phyloP scores from a whole-genome alignment of 2,888 invertebrate species.

The Abrostola tripartita region DNA sequence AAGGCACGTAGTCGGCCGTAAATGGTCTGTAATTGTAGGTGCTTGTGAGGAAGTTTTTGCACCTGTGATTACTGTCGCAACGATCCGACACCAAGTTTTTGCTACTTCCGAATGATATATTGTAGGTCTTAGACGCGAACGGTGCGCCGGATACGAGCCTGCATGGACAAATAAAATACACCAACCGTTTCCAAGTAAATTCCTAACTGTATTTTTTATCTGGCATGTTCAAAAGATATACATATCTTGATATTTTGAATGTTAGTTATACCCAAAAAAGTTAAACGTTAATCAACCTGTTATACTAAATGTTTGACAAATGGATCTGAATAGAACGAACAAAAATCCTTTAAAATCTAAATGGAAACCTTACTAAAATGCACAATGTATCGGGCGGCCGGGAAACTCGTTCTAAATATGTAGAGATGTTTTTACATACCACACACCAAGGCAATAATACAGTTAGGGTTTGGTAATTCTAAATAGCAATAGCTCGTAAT shows the following conservation, averaged over 20 bases:
- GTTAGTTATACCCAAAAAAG: too few species aligned
- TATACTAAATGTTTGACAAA: too few species aligned
- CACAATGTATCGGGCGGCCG: constrained; percentile 6
- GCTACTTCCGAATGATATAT: constrained; percentile 80
- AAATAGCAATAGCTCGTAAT: constrained; percentile 41
- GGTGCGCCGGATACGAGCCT: constrained; percentile 38
- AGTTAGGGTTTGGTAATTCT: constrained; percentile 37
- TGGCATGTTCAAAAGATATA: too few species aligned
- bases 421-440: constrained; percentile 17
- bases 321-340: neutral
- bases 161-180: constrained; percentile 36
- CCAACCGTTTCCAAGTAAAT: constrained; percentile 34
- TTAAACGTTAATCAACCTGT: too few species aligned
- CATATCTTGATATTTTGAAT: too few species aligned
- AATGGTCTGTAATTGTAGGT: constrained; percentile 85
- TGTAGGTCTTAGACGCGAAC: constrained; percentile 58
- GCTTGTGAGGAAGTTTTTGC: constrained; percentile 79
- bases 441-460: constrained; percentile 32
- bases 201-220: neutral
- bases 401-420: constrained; percentile 15
- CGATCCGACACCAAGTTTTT: constrained; percentile 82
- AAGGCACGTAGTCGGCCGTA: constrained; percentile 81
- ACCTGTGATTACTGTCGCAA: constrained; percentile 78
- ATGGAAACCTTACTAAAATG: constrained; percentile 3
- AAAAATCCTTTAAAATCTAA: neutral